Conservation (phyloP, 2,113 vertebrate species). For the Bos indicus region DNA sequence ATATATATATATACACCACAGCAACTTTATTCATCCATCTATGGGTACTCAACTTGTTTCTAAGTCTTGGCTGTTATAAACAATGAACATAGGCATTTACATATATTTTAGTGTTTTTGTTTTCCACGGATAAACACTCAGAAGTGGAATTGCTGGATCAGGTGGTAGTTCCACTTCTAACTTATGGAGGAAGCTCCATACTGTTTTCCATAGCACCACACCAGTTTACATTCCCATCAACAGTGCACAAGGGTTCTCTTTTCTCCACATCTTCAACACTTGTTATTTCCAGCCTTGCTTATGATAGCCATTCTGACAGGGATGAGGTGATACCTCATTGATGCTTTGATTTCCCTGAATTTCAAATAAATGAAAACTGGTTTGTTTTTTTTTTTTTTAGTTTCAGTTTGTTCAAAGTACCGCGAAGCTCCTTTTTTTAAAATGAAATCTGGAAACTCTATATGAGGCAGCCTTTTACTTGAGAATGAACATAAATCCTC, state of each 20-base stretch:
- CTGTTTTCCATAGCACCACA: not conserved
- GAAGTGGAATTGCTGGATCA: not conserved
- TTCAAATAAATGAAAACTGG: not conserved
- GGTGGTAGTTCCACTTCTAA: not conserved
- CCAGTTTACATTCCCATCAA: not conserved
- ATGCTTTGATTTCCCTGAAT: not conserved
- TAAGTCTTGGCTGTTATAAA: not conserved
- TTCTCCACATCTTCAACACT: not conserved
- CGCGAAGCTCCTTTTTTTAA: rapidly evolving
- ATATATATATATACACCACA: not conserved
- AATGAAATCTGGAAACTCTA: not conserved
- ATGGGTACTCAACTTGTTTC: not conserved
- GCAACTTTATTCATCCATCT: not conserved
- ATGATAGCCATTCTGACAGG: not conserved
- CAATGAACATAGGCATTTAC: not conserved
- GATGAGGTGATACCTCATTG: not conserved
- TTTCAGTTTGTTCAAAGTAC: not conserved
- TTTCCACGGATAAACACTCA: not conserved
- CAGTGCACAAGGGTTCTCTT: not conserved
- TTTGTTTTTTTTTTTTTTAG: not conserved
- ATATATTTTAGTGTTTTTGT: not conserved
- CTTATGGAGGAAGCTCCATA: not conserved
- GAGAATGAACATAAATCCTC: not conserved
- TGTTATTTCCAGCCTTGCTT: not conserved
- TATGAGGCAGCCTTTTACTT: not conserved